These are phyloP conservation scores for Semaprochilodus insignis DNA, from an alignment of 2,797 vertebrate species.

Conservation along the genomic window DNA sequence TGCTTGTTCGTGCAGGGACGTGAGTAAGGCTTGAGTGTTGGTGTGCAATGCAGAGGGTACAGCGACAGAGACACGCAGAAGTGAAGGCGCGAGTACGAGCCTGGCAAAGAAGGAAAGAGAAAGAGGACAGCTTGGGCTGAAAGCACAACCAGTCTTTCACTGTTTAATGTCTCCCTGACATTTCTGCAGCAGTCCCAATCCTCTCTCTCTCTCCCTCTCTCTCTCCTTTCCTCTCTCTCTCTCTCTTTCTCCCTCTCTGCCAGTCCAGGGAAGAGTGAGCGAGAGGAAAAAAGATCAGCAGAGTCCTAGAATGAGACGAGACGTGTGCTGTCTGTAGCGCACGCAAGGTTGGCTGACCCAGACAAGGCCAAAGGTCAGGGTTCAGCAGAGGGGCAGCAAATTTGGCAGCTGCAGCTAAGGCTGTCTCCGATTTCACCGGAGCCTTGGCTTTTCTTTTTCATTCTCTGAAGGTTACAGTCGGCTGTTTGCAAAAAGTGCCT, in stretches of 20 bases:
- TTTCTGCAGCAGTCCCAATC: constrained; percentile 70
- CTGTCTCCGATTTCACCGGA: constrained; percentile 72
- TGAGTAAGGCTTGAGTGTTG: constrained; percentile 14
- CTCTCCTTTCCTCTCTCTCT: constrained; percentile 34
- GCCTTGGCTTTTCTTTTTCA: constrained; percentile 55
- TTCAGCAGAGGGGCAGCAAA: constrained; percentile 85
- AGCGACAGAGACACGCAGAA: constrained; percentile 1
- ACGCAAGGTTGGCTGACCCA: constrained; percentile 81
- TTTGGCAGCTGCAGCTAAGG: constrained; percentile 65
- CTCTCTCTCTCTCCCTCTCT: constrained; percentile 38
- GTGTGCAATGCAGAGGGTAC: constrained; percentile 19
- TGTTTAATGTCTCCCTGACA: constrained; percentile 87
- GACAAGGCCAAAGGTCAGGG: constrained; percentile 90
- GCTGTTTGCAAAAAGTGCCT: constrained; percentile 46
- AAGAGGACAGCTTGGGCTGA: constrained; percentile 67
- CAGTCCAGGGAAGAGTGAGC: constrained; percentile 29
- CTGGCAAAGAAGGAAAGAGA: constrained; percentile 62
- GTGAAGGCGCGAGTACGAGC: constrained; percentile 19
- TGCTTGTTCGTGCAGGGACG: neutral
- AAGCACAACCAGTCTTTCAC: constrained; percentile 76
- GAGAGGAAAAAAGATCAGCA: constrained; percentile 49
- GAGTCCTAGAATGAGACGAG: constrained; percentile 52
- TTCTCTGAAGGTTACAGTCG: constrained; percentile 63
- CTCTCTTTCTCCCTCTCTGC: constrained; percentile 63
- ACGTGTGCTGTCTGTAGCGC: constrained; percentile 69